Evolutionary conservation across 2,888 invertebrate species (phyloP).

Genomic region (Ceramica pisi): DNA sequence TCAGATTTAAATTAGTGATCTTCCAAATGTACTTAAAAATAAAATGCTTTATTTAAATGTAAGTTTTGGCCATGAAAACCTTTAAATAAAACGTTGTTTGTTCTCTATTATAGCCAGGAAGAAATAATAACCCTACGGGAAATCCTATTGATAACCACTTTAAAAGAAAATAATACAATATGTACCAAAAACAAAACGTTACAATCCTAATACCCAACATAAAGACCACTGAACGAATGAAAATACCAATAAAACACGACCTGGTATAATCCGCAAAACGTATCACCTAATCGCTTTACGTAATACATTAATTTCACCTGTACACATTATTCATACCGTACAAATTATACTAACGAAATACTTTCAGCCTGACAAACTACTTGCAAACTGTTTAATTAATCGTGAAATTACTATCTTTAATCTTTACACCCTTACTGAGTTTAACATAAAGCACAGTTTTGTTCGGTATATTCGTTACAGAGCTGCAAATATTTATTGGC

Average conservation of each 20-base stretch:
- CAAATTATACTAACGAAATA: constrained; percentile 64
- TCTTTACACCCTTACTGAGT: constrained; percentile 5
- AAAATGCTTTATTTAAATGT: too few species aligned
- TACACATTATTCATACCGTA: constrained; percentile 56
- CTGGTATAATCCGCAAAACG: constrained; percentile 14
- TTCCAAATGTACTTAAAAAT: too few species aligned
- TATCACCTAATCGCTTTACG: constrained; percentile 47
- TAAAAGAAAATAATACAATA: not conserved
- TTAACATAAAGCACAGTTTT: constrained; percentile 20
- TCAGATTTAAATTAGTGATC: too few species aligned
- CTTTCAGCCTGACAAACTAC: constrained; percentile 59
- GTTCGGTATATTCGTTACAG: not conserved
- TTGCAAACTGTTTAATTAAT: constrained; percentile 60
- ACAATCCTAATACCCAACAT: not conserved
- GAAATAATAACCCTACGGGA: too few species aligned
- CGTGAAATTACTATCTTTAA: constrained; percentile 31
- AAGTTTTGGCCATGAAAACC: too few species aligned
- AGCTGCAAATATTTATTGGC: constrained; percentile 58
- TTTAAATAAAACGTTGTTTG: too few species aligned
- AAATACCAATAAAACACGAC: constrained; percentile 29
- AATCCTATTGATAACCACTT: too few species aligned
- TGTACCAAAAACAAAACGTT: not conserved
- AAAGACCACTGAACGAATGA: constrained; percentile 15
- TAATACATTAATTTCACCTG: constrained; percentile 51
- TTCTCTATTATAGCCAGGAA: too few species aligned